phyloP scores from a whole-genome alignment of 2,797 vertebrate species.

The Pseudopleuronectes americanus region DNA sequence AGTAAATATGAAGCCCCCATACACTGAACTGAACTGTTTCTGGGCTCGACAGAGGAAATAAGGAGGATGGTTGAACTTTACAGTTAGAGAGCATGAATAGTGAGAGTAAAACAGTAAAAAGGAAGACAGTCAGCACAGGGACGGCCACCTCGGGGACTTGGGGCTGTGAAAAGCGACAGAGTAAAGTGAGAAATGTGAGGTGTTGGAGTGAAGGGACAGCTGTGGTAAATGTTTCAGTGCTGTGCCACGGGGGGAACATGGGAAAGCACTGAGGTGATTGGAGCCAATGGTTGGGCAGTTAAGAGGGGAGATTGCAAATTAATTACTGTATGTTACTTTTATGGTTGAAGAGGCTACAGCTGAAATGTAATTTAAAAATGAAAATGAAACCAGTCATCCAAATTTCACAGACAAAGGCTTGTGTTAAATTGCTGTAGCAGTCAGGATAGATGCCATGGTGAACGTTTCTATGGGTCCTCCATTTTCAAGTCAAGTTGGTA shows the following conservation, averaged over 20 bases:
- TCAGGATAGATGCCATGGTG: too few species aligned
- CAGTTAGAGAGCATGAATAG: constrained; percentile 22
- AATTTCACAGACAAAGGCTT: not conserved
- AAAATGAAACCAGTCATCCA: not conserved
- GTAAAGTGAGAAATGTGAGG: constrained; percentile 43
- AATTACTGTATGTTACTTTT: too few species aligned
- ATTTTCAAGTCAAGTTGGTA: too few species aligned
- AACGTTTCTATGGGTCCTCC: too few species aligned
- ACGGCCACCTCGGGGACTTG: constrained; percentile 23
- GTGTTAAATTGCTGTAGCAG: too few species aligned
- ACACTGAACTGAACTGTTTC: constrained; percentile 2
- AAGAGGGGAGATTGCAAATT: not conserved
- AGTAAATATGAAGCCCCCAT: not conserved
- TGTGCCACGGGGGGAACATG: constrained; percentile 30
- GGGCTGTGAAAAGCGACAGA: constrained; percentile 42
- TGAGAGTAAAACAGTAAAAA: constrained; percentile 27
- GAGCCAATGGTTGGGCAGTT: constrained; percentile 30
- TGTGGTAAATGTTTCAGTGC: constrained; percentile 60
- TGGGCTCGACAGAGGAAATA: constrained; percentile 25
- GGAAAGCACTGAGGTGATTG: constrained; percentile 46
- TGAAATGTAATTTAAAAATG: too few species aligned
- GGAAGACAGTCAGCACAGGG: constrained; percentile 19
- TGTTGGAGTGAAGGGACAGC: constrained; percentile 51
- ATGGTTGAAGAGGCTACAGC: too few species aligned
- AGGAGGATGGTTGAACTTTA: constrained; percentile 12